A percentile compares a stretch with the other conserved stretches of the same genome.
Evolutionary conservation across 1,140 invertebrate species (phyloP).

Genomic region (Amyelois transitella): DNA sequence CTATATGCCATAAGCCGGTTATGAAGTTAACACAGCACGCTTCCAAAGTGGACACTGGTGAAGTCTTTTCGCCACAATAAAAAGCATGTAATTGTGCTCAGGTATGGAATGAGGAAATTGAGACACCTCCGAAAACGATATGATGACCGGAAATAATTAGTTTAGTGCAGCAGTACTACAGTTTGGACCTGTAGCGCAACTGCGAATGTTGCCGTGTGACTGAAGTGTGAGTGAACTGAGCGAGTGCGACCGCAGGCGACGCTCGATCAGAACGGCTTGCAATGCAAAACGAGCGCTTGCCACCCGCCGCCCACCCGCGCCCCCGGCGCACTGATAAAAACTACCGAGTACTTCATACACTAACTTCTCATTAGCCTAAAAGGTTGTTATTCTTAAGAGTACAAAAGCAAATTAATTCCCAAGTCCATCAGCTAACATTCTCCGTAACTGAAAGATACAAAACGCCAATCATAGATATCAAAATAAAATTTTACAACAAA

Average conservation of each 20-base stretch:
- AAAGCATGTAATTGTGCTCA: neutral
- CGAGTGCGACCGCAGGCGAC: constrained; percentile 12
- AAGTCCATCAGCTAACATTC: no score
- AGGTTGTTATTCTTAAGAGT: no score
- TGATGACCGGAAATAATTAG: constrained; percentile 3
- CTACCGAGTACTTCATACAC: constrained; percentile 41
- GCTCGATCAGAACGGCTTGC: constrained; percentile 30
- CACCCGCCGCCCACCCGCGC: constrained; percentile 13
- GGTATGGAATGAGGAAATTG: neutral
- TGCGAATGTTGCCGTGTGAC: constrained; percentile 57
- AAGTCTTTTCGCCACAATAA: constrained; percentile 14
- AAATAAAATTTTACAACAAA: no score
- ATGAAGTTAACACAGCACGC: constrained; percentile 25
- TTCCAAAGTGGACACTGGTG: constrained; percentile 13
- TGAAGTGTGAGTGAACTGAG: constrained; percentile 36
- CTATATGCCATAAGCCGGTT: constrained; percentile 35
- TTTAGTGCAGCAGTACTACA: constrained; percentile 21
- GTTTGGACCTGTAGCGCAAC: constrained; percentile 41
- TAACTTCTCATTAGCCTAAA: constrained; percentile 12
- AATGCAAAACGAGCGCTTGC: constrained; percentile 31
- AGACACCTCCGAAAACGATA: neutral
- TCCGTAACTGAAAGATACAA: no score
- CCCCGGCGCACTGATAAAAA: constrained; percentile 39
- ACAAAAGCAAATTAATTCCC: no score
- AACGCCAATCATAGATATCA: no score